Conservation (phyloP, 1,140 invertebrate species). For the Hylaeus volcanicus region DNA sequence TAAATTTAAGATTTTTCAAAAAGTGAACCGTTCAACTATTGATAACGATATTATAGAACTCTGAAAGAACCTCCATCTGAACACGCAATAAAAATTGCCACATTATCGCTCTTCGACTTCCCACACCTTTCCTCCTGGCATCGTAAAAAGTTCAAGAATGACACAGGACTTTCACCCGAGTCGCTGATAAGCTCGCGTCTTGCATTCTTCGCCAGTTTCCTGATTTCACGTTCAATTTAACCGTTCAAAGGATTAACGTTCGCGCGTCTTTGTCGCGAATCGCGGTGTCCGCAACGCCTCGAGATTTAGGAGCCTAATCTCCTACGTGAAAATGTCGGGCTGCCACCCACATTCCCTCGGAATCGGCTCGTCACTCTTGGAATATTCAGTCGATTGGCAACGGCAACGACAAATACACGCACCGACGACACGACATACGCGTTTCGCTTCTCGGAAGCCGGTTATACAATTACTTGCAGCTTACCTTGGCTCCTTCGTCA, state of each 20-base stretch:
- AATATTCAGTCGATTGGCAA: conserved; percentile 38
- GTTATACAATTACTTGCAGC: conserved; percentile 66
- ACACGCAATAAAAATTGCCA: too few species aligned
- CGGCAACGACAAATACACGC: conserved; percentile 24
- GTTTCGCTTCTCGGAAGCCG: conserved; percentile 62
- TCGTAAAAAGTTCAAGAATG: too few species aligned
- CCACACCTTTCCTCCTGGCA: too few species aligned
- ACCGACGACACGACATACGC: conserved; percentile 16
- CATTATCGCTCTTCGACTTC: too few species aligned
- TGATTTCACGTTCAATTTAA: not conserved
- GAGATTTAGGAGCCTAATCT: not conserved
- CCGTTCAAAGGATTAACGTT: not conserved
- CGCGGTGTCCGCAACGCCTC: not conserved
- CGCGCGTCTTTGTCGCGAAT: not conserved
- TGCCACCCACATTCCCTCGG: not conserved
- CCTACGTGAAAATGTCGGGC: not conserved
- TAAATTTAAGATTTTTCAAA: too few species aligned
- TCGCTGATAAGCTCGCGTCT: too few species aligned
- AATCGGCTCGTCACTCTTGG: conserved; percentile 21
- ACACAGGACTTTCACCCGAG: too few species aligned
- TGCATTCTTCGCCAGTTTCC: not conserved
- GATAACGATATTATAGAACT: too few species aligned
- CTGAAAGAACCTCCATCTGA: too few species aligned
- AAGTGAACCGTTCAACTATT: too few species aligned
- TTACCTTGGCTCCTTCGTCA: conserved; percentile 64